A percentile compares a stretch with the other conserved stretches of the same genome.
Conservation (phyloP, 2,113 vertebrate species). For the Cyanistes caeruleus region DNA sequence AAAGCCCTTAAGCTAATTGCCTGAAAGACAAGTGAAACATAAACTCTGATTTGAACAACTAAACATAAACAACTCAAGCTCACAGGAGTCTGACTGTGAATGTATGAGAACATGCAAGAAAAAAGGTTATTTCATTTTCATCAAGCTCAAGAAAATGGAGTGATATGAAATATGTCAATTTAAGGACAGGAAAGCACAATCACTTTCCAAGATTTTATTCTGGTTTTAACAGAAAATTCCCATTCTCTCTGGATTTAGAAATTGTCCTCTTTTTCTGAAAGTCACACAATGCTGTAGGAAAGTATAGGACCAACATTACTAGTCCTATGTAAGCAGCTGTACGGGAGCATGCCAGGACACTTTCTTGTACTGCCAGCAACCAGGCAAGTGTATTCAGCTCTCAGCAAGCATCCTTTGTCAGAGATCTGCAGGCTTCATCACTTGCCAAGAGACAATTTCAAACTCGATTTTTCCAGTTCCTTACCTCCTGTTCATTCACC, state of each 20-base stretch:
- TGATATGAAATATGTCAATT: neutral
- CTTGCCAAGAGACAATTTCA: neutral
- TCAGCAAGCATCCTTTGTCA: neutral
- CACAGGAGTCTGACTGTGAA: neutral
- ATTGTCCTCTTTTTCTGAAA: neutral
- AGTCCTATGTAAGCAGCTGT: neutral
- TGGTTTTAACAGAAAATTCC: neutral
- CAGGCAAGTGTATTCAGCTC: neutral
- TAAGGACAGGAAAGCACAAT: neutral
- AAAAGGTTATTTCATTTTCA: neutral
- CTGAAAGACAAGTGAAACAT: neutral
- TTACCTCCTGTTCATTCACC: neutral
- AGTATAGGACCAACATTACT: neutral
- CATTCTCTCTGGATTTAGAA: neutral
- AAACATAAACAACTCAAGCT: neutral
- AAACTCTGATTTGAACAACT: neutral
- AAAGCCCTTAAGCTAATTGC: neutral
- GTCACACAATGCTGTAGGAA: neutral
- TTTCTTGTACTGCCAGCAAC: neutral
- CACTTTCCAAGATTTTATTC: neutral
- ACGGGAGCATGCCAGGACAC: neutral
- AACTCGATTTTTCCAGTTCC: neutral
- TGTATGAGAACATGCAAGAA: neutral
- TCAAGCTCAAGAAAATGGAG: neutral
- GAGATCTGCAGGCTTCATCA: neutral